Evolutionary conservation across 2,113 vertebrate species (phyloP).

Genomic region (Percopsis transmontana): DNA sequence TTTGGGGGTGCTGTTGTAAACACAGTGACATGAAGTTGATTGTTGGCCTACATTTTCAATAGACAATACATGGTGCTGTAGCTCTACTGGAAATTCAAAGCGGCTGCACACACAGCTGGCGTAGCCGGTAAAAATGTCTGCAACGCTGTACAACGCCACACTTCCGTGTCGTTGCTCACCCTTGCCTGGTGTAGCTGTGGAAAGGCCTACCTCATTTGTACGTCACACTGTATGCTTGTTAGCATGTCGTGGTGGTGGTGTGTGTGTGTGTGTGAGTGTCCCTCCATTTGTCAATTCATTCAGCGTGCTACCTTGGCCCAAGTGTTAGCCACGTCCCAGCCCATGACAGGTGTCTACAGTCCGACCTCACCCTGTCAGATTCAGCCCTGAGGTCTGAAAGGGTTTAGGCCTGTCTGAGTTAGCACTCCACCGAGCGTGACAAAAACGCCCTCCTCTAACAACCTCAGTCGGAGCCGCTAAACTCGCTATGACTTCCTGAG

Average conservation of each 20-base stretch:
- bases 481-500: slow-evolving; percentile 55
- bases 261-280: slow-evolving; percentile 6
- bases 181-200: too few relatives aligned
- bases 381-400: slow-evolving; percentile 41
- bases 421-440: slow-evolving; percentile 52
- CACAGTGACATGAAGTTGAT: too few relatives aligned
- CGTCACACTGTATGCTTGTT: slow-evolving; percentile 8
- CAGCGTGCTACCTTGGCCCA: slow-evolving; percentile 52
- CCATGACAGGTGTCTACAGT: slow-evolving; percentile 57
- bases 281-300: slow-evolving; percentile 31
- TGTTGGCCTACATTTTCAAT: too few relatives aligned
- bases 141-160: too few relatives aligned
- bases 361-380: slow-evolving; percentile 40
- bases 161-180: too few relatives aligned
- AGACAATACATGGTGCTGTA: too few relatives aligned
- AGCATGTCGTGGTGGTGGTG: slow-evolving; percentile 36
- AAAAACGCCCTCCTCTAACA: slow-evolving; percentile 57
- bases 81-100: too few relatives aligned
- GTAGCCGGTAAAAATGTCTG: too few relatives aligned
- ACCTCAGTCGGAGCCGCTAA: slow-evolving; percentile 53
- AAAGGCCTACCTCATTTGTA: too few relatives aligned
- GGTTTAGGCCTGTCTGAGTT: slow-evolving; percentile 38
- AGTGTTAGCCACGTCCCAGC: slow-evolving; percentile 13
- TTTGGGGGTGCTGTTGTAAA: too few relatives aligned
- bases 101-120: too few relatives aligned